Evolutionary conservation across 23 tunicate genomes (phyloP), one percentile per base, ranked within the genome.

Genomic region (Corella eumyota): DNA sequence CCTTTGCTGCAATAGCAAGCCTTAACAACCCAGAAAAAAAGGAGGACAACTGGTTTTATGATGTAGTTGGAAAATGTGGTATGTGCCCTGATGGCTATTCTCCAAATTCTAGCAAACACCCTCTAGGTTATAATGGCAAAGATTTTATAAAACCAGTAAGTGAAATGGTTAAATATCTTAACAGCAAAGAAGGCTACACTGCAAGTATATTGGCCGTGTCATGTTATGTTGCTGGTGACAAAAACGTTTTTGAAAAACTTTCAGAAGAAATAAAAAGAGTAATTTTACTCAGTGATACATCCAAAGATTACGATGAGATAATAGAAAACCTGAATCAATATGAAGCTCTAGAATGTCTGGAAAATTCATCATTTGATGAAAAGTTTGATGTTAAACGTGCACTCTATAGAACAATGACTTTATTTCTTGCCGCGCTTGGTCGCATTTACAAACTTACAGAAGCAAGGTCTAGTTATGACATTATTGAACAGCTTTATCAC

Each of bases 81-180:
- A 34, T 78, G 1, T 68, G 76, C 6, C 68, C 47, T 17, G 85
- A 78, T 51, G 85, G 85, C 50, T 69, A 50, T 64, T 36, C 45
- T 25, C 85, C 85, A 25, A 57, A 61, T 50, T 69, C 85, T 0
- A 54, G 76, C 62, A 78, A 60, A 51, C 35, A 34, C 32, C 76
- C 85, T 9, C 32, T 78, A 15, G 85, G 85, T 2, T 58, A 47
- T 6, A 51, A 19, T 35, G 48, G 25, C 45, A 50, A 6, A 49
- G 85, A 78, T 61, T 56, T 78, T 25, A 78, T 78, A 7, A 56
- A 78, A 30, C 40, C 85, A 11, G 68, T 56, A 3, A 17, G n/a
- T 17, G 65, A 54, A 4, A 78, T 78, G 85, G 68, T 62, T 4
- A 21, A 2, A 1, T 55, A 54, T 33, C 21, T 68, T 22, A 25